Conservation (phyloP, 1,140 invertebrate species). For the Leptoteleia sp. region DNA sequence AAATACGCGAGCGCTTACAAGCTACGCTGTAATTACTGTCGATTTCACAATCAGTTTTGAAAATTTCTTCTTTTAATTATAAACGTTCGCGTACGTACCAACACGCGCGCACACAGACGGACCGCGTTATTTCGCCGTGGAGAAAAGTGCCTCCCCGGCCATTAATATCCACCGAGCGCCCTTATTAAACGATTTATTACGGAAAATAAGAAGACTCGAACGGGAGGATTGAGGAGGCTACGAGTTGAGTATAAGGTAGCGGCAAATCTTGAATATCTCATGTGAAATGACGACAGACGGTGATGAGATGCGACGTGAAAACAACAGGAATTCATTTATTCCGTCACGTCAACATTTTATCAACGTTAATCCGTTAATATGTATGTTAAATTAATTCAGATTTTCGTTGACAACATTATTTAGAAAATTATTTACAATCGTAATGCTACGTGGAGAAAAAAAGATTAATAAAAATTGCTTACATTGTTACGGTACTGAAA, state of each 20-base stretch:
- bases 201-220: slow-evolving; percentile 52
- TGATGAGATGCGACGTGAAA: too few relatives aligned
- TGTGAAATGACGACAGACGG: slow-evolving; percentile 22
- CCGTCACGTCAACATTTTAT: too few relatives aligned
- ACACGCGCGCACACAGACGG: slow-evolving; percentile 6
- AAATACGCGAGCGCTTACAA: slow-evolving; percentile 5
- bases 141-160: slow-evolving; percentile 52
- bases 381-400: too few relatives aligned
- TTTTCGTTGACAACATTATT: too few relatives aligned
- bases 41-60: slow-evolving; percentile 62
- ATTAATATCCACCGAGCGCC: slow-evolving; percentile 62
- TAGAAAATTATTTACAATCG: too few relatives aligned
- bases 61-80: slow-evolving; percentile 64
- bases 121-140: slow-evolving; percentile 24
- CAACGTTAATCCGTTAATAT: too few relatives aligned
- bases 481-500: too few relatives aligned
- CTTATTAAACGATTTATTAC: slow-evolving; percentile 65
- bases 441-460: too few relatives aligned
- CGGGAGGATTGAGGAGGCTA: slow-evolving; percentile 21
- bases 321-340: too few relatives aligned
- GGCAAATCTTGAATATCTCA: slow-evolving; percentile 26
- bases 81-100: slow-evolving; percentile 24
- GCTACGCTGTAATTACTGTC: slow-evolving; percentile 57
- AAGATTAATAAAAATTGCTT: too few relatives aligned
- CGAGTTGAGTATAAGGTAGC: too few relatives aligned